Conservation (phyloP, 1,140 invertebrate genomes). For the Drosophila repletoides region DNA sequence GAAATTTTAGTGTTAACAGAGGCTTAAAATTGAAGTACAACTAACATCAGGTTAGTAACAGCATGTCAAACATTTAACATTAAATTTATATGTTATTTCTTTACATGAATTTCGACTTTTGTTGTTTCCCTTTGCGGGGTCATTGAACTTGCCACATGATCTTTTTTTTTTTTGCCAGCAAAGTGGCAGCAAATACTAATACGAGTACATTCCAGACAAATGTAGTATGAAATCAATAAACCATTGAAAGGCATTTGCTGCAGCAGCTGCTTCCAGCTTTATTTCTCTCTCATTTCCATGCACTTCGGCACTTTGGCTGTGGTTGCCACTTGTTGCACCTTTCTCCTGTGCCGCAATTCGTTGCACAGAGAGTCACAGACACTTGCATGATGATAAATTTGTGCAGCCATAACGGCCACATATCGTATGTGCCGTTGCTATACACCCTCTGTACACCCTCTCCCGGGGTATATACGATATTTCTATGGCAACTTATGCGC, state of each 20-base stretch:
- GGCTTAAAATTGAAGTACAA: too few species aligned
- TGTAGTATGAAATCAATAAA: slow-evolving; percentile 77
- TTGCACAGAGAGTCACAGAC: slow-evolving; percentile 35
- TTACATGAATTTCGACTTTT: not conserved
- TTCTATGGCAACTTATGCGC: slow-evolving; percentile 77
- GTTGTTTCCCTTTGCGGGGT: not conserved
- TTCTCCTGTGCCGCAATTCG: slow-evolving; percentile 69
- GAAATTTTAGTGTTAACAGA: too few species aligned
- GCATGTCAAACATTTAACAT: not conserved
- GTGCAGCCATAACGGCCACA: slow-evolving; percentile 70
- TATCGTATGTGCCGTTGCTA: slow-evolving; percentile 66
- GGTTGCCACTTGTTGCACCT: slow-evolving; percentile 77
- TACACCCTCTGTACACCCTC: slow-evolving; percentile 15
- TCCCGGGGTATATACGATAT: too few species aligned
- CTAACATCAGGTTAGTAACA: too few species aligned
- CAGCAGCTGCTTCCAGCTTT: slow-evolving; percentile 45
- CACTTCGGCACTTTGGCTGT: slow-evolving; percentile 67
- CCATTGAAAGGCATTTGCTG: slow-evolving; percentile 60
- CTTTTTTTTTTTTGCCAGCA: not conserved
- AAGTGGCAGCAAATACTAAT: slow-evolving; percentile 32
- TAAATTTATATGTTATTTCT: not conserved
- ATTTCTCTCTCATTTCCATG: slow-evolving; percentile 38
- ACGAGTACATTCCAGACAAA: slow-evolving; percentile 56
- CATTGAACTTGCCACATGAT: slow-evolving; percentile 21
- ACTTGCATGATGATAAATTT: slow-evolving; percentile 64